These are phyloP conservation scores for Cephus pulcher DNA, from an alignment of 2,888 invertebrate species.

Conservation along the genomic window DNA sequence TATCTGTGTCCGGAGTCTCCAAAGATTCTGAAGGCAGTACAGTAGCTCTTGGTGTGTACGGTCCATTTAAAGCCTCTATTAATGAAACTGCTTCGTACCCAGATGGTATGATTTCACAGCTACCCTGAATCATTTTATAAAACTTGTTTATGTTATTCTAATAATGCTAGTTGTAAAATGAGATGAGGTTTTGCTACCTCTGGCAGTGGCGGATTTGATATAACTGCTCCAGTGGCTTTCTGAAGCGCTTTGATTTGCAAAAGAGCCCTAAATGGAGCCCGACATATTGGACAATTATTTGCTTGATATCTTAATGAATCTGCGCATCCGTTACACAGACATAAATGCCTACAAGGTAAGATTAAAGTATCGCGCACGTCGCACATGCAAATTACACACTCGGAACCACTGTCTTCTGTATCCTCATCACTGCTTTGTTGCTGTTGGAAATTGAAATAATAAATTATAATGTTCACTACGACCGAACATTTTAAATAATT, in stretches of 20 bases:
- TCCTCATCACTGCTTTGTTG: slow-evolving; percentile 80
- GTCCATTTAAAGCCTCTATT: slow-evolving; percentile 96
- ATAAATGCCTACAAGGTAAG: slow-evolving; percentile 95
- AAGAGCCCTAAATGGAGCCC: slow-evolving; percentile 97
- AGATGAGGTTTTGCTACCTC: slow-evolving; percentile 69
- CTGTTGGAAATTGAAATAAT: slow-evolving; percentile 23
- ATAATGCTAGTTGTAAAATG: neutral
- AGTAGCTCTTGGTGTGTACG: slow-evolving; percentile 72
- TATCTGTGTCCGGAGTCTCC: slow-evolving; percentile 75
- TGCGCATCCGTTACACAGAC: slow-evolving; percentile 96
- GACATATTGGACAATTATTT: slow-evolving; percentile 98
- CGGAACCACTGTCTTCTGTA: slow-evolving; percentile 93
- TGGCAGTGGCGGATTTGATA: slow-evolving; percentile 70
- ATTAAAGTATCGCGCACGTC: slow-evolving; percentile 97
- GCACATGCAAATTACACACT: slow-evolving; percentile 99
- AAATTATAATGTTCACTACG: neutral
- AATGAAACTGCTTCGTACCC: slow-evolving; percentile 95
- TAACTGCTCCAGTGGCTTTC: slow-evolving; percentile 72
- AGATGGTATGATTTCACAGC: slow-evolving; percentile 87
- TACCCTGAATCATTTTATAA: slow-evolving; percentile 68
- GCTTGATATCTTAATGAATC: slow-evolving; percentile 97
- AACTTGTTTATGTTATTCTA: neutral
- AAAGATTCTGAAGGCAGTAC: slow-evolving; percentile 67
- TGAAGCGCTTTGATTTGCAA: slow-evolving; percentile 95
- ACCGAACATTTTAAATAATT: neutral